phyloP scores from a whole-genome alignment of 2,797 vertebrate species.

The Notamacropus eugenii region DNA sequence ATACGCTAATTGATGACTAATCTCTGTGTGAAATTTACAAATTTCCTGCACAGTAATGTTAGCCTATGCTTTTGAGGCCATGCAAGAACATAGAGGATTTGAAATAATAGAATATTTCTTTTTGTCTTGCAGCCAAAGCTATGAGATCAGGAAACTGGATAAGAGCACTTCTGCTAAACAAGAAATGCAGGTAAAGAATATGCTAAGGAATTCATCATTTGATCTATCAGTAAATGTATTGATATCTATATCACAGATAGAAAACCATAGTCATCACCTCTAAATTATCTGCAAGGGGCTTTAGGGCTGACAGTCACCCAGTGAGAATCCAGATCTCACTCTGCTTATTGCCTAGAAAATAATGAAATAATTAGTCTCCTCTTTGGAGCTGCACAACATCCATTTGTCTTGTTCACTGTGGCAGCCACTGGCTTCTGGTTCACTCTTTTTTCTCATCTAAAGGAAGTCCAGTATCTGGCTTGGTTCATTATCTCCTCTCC shows the following conservation, averaged over 20 bases:
- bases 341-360: not conserved
- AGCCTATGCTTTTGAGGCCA: conserved; percentile 39
- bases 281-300: conserved; percentile 15
- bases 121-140: conserved; percentile 90
- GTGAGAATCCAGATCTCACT: not conserved
- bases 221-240: not conserved
- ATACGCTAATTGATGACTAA: conserved; percentile 35
- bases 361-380: not conserved
- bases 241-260: conserved; percentile 11
- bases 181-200: conserved; percentile 89
- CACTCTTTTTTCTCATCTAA: not conserved
- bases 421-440: not conserved
- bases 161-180: conserved; percentile 83
- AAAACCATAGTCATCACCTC: conserved; percentile 19
- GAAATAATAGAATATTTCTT: conserved; percentile 30
- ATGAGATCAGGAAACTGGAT: conserved; percentile 92
- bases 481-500: not conserved
- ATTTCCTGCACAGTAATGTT: conserved; percentile 27
- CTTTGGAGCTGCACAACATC: not conserved
- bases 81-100: conserved; percentile 41
- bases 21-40: conserved; percentile 44
- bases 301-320: not conserved
- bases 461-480: not conserved
- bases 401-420: not conserved
- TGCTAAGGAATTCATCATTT: conserved; percentile 61